Evolutionary conservation across 2,888 invertebrate species (phyloP).

Genomic region (Oscheius sp.): DNA sequence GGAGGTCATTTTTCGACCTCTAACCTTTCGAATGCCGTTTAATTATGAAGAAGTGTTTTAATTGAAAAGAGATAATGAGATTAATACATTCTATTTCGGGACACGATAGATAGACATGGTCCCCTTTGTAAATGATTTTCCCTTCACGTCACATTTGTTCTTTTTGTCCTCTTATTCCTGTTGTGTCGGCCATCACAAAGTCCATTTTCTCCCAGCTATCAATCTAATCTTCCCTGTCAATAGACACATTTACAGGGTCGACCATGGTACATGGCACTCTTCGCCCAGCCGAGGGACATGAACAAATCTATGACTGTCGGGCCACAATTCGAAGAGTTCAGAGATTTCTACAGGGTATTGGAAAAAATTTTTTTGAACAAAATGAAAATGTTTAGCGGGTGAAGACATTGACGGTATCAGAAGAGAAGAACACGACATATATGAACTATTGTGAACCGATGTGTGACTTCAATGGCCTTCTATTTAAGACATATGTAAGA

Average conservation of each 20-base stretch:
- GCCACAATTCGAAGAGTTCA: conserved; percentile 43
- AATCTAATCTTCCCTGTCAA: conserved; percentile 24
- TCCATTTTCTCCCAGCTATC: neutral
- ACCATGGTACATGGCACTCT: conserved; percentile 58
- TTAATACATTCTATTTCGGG: too few species aligned
- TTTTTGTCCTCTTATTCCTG: too few species aligned
- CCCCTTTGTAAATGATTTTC: too few species aligned
- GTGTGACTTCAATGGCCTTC: conserved; percentile 52
- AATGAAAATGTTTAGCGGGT: conserved; percentile 3
- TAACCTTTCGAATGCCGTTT: too few species aligned
- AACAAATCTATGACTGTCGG: conserved; percentile 32
- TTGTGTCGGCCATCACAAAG: neutral
- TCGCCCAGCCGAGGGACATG: conserved; percentile 38
- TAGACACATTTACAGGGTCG: conserved; percentile 42
- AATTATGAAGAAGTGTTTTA: too few species aligned
- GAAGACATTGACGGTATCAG: conserved; percentile 25
- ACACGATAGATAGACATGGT: too few species aligned
- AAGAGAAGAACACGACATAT: conserved; percentile 37
- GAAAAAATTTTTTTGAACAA: conserved; percentile 12
- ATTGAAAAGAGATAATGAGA: too few species aligned
- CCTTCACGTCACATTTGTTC: too few species aligned
- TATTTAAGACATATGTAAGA: conserved; percentile 41
- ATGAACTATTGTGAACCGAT: conserved; percentile 48
- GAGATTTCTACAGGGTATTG: conserved; percentile 43
- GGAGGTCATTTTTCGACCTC: too few species aligned